phyloP scores from a whole-genome alignment of 2,888 invertebrate species.

The Philhelius pedissequus region DNA sequence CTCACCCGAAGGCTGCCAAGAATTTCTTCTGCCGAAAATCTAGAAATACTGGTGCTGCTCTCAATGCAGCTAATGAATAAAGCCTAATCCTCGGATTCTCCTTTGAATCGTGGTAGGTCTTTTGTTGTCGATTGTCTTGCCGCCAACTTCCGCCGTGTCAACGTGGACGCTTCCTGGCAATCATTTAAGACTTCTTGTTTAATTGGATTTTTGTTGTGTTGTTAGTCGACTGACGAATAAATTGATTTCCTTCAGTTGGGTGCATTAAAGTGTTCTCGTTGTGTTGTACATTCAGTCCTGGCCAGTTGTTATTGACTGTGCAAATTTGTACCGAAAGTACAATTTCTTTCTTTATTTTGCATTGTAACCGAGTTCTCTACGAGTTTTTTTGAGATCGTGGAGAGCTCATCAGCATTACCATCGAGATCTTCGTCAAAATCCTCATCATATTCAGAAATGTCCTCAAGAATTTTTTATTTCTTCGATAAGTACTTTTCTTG shows the following conservation, averaged over 20 bases:
- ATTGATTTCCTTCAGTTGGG: not conserved
- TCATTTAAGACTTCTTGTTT: constrained; percentile 1
- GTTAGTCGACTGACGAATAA: not conserved
- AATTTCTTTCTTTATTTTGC: not conserved
- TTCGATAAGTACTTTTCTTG: constrained; percentile 13
- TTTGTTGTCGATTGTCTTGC: constrained; percentile 20
- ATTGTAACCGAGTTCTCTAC: constrained; percentile 1
- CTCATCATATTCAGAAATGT: not conserved
- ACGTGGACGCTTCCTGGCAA: not conserved
- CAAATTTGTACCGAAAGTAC: constrained; percentile 1
- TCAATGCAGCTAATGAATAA: constrained; percentile 21
- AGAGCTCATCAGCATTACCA: not conserved
- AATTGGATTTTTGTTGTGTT: not conserved
- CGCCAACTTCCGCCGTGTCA: constrained; percentile 17
- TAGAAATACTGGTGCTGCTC: not conserved
- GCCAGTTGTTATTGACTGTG: constrained; percentile 16
- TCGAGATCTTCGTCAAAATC: not conserved
- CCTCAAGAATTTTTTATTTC: constrained; percentile 22
- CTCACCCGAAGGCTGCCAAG: too few species aligned
- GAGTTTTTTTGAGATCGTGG: not conserved
- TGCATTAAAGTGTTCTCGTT: not conserved
- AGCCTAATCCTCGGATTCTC: constrained; percentile 17
- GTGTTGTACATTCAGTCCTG: not conserved
- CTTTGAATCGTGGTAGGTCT: constrained; percentile 16
- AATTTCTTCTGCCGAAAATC: too few species aligned